Conservation (phyloP, 1,140 invertebrate genomes). For the Colletes latitarsis region DNA sequence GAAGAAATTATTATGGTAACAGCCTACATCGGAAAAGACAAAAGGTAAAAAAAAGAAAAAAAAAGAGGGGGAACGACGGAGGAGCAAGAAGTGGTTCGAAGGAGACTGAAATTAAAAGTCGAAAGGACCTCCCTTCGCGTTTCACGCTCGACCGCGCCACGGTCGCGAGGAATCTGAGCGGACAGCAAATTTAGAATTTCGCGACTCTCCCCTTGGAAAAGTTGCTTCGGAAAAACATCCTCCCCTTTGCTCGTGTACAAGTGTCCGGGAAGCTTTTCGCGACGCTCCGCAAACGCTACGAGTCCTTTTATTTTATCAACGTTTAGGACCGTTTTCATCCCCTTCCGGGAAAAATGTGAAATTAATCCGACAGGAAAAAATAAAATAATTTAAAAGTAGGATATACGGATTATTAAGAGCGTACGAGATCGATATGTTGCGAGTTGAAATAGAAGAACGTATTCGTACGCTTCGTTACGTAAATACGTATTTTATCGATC, state of each 20-base stretch:
- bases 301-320: no score
- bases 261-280: no score
- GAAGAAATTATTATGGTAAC: slow-evolving; percentile 33
- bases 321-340: no score
- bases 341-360: no score
- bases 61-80: background rate
- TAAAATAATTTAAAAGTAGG: no score
- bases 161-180: background rate
- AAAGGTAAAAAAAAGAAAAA: slow-evolving; percentile 14
- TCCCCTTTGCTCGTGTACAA: background rate
- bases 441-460: no score
- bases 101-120: slow-evolving; percentile 26
- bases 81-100: background rate
- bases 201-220: background rate
- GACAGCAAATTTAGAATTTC: slow-evolving; percentile 1
- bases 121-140: background rate
- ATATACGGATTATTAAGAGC: no score
- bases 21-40: background rate
- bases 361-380: no score
- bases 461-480: no score
- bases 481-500: no score
- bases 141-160: slow-evolving; percentile 9
- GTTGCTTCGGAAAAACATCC: background rate
- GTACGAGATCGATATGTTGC: no score
- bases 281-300: no score